A percentile compares a stretch with the other conserved stretches of the same genome.
Conservation (phyloP, 2,113 vertebrate genomes). For the Turnix velox region DNA sequence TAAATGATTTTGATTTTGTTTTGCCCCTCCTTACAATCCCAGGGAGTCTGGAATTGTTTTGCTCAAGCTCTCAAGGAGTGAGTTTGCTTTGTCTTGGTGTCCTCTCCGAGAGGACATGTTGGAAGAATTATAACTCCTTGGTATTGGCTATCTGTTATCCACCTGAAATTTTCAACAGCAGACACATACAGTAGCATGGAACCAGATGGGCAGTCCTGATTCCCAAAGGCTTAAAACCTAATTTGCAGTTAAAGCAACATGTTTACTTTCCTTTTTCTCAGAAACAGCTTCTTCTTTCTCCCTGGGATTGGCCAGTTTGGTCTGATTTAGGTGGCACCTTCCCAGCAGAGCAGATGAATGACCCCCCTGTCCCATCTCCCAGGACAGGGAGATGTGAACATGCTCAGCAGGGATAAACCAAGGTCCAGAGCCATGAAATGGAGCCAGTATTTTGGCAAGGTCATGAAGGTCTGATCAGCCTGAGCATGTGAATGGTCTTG, state of each 20-base stretch:
- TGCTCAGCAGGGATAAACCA: not conserved
- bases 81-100: not conserved
- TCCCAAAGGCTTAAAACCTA: not conserved
- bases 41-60: not conserved
- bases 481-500: not conserved
- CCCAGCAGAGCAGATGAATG: not conserved
- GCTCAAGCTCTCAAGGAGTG: not conserved
- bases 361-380: not conserved
- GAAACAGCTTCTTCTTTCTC: not conserved
- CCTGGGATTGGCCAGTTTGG: too few species aligned
- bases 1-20: not conserved
- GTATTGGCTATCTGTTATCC: not conserved
- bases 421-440: fast-evolving
- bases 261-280: not conserved
- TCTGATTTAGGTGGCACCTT: not conserved
- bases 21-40: not conserved
- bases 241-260: not conserved
- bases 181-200: not conserved
- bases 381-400: not conserved
- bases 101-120: fast-evolving
- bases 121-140: not conserved
- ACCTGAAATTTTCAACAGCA: not conserved
- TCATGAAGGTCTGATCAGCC: not conserved
- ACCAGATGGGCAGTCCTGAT: not conserved
- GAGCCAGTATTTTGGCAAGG: not conserved